Evolutionary conservation across 2,888 invertebrate species (phyloP), one percentile per base, ranked within the genome.

Genomic region (Drosophila greeni): DNA sequence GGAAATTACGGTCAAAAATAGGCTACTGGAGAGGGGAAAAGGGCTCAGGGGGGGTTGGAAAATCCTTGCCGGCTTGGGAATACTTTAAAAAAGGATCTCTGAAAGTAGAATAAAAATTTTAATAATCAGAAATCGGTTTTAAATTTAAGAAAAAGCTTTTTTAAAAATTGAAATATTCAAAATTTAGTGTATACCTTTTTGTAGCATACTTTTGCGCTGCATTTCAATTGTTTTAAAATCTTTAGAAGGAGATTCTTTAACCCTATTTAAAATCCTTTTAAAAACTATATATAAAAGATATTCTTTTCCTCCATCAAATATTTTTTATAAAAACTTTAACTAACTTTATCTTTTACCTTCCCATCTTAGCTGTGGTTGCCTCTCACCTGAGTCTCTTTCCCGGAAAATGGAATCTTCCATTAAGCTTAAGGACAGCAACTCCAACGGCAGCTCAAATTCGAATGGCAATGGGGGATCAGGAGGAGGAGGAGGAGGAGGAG

Each of bases 391-490:
- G 52, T 51, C 53, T 52, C 65, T 43, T 20, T 65, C 64, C 66
- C 45, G 49, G 70, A 81, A 74, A 70, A 81, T 81, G 81, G 81
- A 81, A 75, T 82, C 81, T 75, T 84, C 81, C 81, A 84, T 84
- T 80, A 81, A 84, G 73, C 72, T 81, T 71, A 81, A 81, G 81
- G 81, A 81, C 68, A 82, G 59, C 70, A 75, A 68, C 68, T 70
- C 75, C 48, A 83, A 62, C 33, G 54, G 64, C 58, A 61, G 59
- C 47, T 64, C 54, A 18, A 66, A 51, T 54, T 64, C 33, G 49
- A 70, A 70, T 36, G 52, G 51, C 66, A 56, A 52, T 39, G 66
- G 31, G 23, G 45, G 36, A 34, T 65, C 33, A 52, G 42, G 42
- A 5, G 20, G 24, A 37, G 47, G 37, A 29, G 47, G 40, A 4